Conservation (phyloP, 2,888 invertebrate species). For the Drosophila siamana region DNA sequence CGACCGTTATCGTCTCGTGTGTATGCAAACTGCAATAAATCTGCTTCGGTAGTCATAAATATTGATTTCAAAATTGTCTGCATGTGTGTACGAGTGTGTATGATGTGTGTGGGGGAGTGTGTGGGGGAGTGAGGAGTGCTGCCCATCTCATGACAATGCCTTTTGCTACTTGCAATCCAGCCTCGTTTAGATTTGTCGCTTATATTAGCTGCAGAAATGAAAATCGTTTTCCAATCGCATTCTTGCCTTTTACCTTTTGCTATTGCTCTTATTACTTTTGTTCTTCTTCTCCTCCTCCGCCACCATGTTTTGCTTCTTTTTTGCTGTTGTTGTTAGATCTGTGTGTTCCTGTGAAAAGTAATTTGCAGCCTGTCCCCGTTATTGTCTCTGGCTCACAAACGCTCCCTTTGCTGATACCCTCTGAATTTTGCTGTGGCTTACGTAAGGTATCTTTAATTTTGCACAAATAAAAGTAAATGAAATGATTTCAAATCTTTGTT, state of each 20-base stretch:
- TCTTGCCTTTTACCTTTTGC: slow-evolving; percentile 70
- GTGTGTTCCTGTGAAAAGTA: slow-evolving; percentile 58
- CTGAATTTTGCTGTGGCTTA: background rate
- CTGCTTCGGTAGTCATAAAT: slow-evolving; percentile 77
- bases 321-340: slow-evolving; percentile 22
- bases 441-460: background rate
- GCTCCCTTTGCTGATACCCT: slow-evolving; percentile 29
- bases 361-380: slow-evolving; percentile 71
- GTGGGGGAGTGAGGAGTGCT: slow-evolving; percentile 26
- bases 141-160: slow-evolving; percentile 9
- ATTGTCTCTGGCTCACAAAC: slow-evolving; percentile 60
- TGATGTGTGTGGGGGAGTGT: slow-evolving; percentile 10
- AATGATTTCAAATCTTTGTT: background rate
- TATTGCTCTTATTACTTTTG: slow-evolving; percentile 28
- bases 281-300: slow-evolving; percentile 16
- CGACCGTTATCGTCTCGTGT: no score
- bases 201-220: slow-evolving; percentile 81
- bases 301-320: slow-evolving; percentile 22
- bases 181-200: slow-evolving; percentile 70
- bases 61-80: slow-evolving; percentile 77
- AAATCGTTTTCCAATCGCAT: slow-evolving; percentile 79
- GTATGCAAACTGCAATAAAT: slow-evolving; percentile 69
- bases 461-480: background rate
- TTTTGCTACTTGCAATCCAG: slow-evolving; percentile 12
- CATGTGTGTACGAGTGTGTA: slow-evolving; percentile 36